Percentiles rank a stretch among this genome's conserved stretches.
Conservation (phyloP, 2,888 invertebrate genomes). For the Agrotis exclamationis region DNA sequence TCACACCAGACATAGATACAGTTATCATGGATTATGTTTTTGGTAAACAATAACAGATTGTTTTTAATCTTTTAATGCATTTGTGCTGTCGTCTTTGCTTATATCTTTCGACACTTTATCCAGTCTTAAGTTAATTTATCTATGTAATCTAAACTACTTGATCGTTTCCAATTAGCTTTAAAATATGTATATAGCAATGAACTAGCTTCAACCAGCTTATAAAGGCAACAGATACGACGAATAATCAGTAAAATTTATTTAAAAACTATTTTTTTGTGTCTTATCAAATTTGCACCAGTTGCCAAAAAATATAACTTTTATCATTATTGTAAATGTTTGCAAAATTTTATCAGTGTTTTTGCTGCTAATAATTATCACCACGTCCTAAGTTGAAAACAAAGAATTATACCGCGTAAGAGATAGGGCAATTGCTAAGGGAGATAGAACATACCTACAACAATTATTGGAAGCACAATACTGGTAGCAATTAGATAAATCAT, state of each 20-base stretch:
- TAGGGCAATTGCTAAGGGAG: slow-evolving; percentile 25
- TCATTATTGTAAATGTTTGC: slow-evolving; percentile 36
- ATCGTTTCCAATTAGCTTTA: not conserved
- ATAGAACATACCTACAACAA: slow-evolving; percentile 28
- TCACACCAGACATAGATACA: slow-evolving; percentile 8
- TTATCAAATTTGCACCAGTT: slow-evolving; percentile 49
- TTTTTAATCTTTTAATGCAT: slow-evolving; percentile 46
- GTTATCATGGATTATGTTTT: slow-evolving; percentile 37
- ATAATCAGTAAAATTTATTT: slow-evolving; percentile 35
- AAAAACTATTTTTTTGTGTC: slow-evolving; percentile 17
- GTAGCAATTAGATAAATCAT: slow-evolving; percentile 34
- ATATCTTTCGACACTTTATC: slow-evolving; percentile 4
- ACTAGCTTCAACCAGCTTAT: slow-evolving; percentile 20
- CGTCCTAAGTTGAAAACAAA: slow-evolving; percentile 45
- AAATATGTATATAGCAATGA: not conserved
- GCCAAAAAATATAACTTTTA: slow-evolving; percentile 32
- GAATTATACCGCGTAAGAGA: slow-evolving; percentile 37
- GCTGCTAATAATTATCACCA: slow-evolving; percentile 33
- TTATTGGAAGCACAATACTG: slow-evolving; percentile 21
- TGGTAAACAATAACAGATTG: slow-evolving; percentile 30
- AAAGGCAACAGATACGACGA: slow-evolving; percentile 15
- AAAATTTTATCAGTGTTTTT: slow-evolving; percentile 38
- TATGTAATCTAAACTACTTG: not conserved
- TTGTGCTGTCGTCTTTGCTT: slow-evolving; percentile 25
- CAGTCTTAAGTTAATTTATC: not conserved